These are phyloP conservation scores for Oligia fasciuncula DNA, from an alignment of 2,888 invertebrate genomes.

Conservation along the genomic window DNA sequence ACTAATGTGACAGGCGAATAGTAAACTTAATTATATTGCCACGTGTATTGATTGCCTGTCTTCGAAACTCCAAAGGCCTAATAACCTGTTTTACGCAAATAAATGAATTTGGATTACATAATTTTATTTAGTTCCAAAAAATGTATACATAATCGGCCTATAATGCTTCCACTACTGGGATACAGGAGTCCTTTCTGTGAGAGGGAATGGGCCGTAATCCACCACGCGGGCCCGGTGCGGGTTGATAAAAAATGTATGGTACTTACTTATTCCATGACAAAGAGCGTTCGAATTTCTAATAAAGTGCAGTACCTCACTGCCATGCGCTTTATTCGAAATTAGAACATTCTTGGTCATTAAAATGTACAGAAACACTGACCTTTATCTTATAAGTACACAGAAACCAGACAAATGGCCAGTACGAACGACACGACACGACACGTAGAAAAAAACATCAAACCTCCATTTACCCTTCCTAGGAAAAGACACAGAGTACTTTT, in stretches of 20 bases:
- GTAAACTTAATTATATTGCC: slow-evolving; percentile 11
- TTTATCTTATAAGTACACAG: neutral
- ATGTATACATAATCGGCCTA: neutral
- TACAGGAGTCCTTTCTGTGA: no score
- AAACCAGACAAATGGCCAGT: neutral
- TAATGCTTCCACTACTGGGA: no score
- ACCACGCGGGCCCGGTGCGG: no score
- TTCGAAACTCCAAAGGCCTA: neutral
- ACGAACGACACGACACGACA: neutral
- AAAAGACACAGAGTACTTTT: neutral
- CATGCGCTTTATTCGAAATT: no score
- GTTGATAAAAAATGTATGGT: no score
- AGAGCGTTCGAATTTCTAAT: slow-evolving; percentile 3
- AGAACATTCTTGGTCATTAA: neutral
- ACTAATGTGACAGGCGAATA: neutral
- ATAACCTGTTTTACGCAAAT: neutral
- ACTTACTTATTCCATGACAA: neutral
- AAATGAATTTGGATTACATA: neutral
- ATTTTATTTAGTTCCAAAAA: neutral
- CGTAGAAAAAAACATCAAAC: neutral
- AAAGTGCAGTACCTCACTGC: neutral
- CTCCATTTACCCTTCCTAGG: neutral
- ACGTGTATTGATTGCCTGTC: neutral
- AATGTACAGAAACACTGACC: neutral
- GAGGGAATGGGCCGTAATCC: no score